Conservation (phyloP, 2,113 vertebrate species). For the Erpornis zantholeuca region DNA sequence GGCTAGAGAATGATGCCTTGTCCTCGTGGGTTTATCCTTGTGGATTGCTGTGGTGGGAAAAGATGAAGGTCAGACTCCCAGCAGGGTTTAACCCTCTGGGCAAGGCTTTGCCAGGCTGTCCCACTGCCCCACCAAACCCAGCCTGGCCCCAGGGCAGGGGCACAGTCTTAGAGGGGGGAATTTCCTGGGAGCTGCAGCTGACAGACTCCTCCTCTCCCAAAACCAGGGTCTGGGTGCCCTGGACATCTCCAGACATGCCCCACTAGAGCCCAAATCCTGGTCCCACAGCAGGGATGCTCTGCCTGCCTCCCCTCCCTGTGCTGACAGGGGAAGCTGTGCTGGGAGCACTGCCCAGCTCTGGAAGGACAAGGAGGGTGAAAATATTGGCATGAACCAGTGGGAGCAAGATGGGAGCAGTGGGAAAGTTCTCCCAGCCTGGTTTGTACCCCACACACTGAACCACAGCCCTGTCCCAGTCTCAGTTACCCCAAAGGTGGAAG, state of each 20-base stretch:
- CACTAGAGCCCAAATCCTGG: not conserved
- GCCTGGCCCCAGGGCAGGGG: not conserved
- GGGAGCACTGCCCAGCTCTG: not conserved
- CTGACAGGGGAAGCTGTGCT: not conserved
- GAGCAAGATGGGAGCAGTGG: not conserved
- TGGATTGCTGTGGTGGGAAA: not conserved
- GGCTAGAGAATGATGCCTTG: not conserved
- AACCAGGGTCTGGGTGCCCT: not conserved
- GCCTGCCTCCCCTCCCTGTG: not conserved
- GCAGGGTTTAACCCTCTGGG: not conserved
- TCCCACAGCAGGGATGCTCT: not conserved
- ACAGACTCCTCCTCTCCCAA: not conserved
- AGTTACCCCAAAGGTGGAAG: not conserved
- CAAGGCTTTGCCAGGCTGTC: not conserved
- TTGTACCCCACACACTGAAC: not conserved
- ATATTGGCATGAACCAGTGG: not conserved
- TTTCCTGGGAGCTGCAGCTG: not conserved
- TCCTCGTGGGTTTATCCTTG: not conserved
- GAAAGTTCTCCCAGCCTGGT: not conserved
- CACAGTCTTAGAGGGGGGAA: not conserved
- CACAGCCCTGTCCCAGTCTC: not conserved
- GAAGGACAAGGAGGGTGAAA: not conserved
- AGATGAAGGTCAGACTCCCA: not conserved
- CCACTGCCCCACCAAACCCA: not conserved
- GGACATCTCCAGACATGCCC: not conserved